These are phyloP conservation scores for Hylyphantes graminicola DNA, from an alignment of 1,140 invertebrate species.

Conservation along the genomic window DNA sequence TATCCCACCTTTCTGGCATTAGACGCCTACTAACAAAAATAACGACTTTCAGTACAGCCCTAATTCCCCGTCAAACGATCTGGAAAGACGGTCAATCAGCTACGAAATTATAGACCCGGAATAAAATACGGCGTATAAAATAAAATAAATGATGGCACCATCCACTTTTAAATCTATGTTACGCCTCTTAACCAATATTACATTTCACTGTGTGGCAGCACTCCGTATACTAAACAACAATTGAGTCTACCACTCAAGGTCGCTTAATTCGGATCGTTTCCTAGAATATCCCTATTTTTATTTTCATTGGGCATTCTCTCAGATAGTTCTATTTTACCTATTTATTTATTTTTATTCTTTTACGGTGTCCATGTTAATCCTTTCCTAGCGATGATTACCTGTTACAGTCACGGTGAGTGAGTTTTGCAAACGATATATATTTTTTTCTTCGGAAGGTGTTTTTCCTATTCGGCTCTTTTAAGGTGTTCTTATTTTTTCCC, in stretches of 20 bases:
- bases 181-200: too few species aligned
- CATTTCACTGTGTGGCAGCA: too few species aligned
- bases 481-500: neutral
- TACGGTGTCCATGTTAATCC: constrained; percentile 29
- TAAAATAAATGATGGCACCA: too few species aligned
- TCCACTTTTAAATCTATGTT: too few species aligned
- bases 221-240: neutral
- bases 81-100: too few species aligned
- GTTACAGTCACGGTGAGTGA: constrained; percentile 39
- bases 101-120: too few species aligned
- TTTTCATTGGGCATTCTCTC: constrained; percentile 10
- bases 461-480: neutral
- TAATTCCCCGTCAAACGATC: too few species aligned
- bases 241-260: constrained; percentile 29
- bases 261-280: constrained; percentile 7
- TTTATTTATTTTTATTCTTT: constrained; percentile 14
- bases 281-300: constrained; percentile 10
- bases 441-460: neutral
- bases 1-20: too few species aligned
- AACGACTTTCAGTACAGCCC: too few species aligned
- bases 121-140: too few species aligned
- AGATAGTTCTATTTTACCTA: neutral
- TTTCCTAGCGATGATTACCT: constrained; percentile 29
- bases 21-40: too few species aligned
- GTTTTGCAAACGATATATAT: constrained; percentile 33